Evolutionary conservation across 2,888 invertebrate genomes (phyloP), one percentile per base, ranked within the genome.

Genomic region (Drosophila vallismaia): DNA sequence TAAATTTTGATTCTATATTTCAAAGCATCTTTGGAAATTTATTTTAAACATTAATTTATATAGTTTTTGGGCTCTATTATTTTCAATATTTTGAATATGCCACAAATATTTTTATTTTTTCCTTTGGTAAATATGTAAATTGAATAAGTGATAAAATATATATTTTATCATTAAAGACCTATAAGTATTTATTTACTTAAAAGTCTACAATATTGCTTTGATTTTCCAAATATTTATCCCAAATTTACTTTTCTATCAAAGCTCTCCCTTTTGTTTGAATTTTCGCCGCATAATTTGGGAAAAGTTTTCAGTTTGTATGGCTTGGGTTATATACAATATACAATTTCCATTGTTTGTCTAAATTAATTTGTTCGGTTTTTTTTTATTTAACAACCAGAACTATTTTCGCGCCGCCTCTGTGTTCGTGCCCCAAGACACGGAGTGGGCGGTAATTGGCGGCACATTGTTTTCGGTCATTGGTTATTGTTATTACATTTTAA

Each of bases 401-500:
- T 10, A 33, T 40, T n/a, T 31, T 42, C 12, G n/a, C 7, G n/a
- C 5, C 19, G 24, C 10, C 12, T 8, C 40, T 31, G 48, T 49
- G 49, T 62, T 40, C 58, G 33, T 57, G 58, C 57, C 28, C 9
- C n/a, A 38, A 14, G 28, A 46, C 45, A 29, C 51, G 63, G 48
- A 64, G 49, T 51, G 36, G 50, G 33, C 44, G 42, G 19, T 50
- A 36, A 50, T 64, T 64, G 12, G 44, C 51, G 66, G 67, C 66
- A 52, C 33, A 66, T 53, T 66, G 51, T 54, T 44, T 53, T 64
- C 40, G 54, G 66, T 54, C 66, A 66, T 66, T 66, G 42, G 36
- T 53, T 9, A 64, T 54, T 54, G 49, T 67, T 67, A 67, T 49
- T 67, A 36, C 42, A 49, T 44, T 67, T 67, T 67, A 67, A 67